Percentiles rank a stretch among this genome's conserved stretches.
phyloP scores from a whole-genome alignment of 2,888 invertebrate species.

The Embidobia sp. region DNA sequence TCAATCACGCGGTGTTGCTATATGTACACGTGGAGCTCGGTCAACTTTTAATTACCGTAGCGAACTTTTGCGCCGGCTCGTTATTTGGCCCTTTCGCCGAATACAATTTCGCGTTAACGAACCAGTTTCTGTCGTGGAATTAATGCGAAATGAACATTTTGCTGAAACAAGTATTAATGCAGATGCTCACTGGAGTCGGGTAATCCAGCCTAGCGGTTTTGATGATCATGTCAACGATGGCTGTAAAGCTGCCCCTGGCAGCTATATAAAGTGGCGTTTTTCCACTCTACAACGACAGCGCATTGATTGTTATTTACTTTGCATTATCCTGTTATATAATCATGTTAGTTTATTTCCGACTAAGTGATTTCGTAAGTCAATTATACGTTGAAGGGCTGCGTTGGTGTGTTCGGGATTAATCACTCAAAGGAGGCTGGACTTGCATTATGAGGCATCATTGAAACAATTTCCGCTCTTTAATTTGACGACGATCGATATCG shows the following conservation, averaged over 20 bases:
- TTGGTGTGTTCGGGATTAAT: too few species aligned
- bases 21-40: not conserved
- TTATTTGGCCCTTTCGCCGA: slow-evolving; percentile 15
- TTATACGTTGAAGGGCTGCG: too few species aligned
- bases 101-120: slow-evolving; percentile 31
- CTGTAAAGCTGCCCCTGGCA: slow-evolving; percentile 91
- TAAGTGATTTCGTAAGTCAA: too few species aligned
- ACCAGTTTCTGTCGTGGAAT: slow-evolving; percentile 17
- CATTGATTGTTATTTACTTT: not conserved
- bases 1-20: not conserved
- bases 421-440: too few species aligned
- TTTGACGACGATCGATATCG: too few species aligned
- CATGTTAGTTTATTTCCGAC: too few species aligned
- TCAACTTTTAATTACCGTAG: slow-evolving; percentile 21
- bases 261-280: slow-evolving; percentile 89
- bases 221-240: slow-evolving; percentile 91
- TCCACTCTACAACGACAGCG: slow-evolving; percentile 82
- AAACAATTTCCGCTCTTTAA: too few species aligned
- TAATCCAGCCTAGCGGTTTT: slow-evolving; percentile 88
- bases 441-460: too few species aligned
- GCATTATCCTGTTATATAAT: too few species aligned
- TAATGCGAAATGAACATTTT: slow-evolving; percentile 33
- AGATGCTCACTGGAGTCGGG: slow-evolving; percentile 83
- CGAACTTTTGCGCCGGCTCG: slow-evolving; percentile 12
- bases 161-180: slow-evolving; percentile 25